Conservation (phyloP, 2,113 vertebrate genomes). For the Tychaedon coryphoeus region DNA sequence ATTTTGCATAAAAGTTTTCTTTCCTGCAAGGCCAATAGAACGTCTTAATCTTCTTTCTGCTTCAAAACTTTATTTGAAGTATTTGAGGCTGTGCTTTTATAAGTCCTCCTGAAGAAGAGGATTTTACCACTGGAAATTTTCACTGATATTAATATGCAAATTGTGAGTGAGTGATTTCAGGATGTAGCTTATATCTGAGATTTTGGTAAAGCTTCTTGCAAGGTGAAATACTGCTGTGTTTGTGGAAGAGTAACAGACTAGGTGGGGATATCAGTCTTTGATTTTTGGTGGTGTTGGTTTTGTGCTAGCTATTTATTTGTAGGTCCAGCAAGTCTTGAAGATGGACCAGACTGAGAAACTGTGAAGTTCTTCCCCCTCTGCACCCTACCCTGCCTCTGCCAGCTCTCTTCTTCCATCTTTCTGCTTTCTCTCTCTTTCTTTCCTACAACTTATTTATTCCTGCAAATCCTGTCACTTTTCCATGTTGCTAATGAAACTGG, state of each 20-base stretch:
- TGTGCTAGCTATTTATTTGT: neutral
- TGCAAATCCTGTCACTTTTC: neutral
- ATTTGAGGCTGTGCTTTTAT: neutral
- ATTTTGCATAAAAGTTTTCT: neutral
- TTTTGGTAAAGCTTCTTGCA: neutral
- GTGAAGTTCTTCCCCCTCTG: neutral
- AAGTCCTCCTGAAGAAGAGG: neutral
- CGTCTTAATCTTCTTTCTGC: neutral
- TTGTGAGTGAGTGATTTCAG: neutral
- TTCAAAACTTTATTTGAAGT: neutral
- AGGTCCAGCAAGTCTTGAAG: neutral
- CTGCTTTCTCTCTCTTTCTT: neutral
- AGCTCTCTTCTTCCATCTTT: neutral
- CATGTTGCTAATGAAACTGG: neutral
- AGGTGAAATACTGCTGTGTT: neutral
- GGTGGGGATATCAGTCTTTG: neutral
- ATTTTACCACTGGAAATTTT: neutral
- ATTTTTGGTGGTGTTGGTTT: neutral
- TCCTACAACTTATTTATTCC: neutral
- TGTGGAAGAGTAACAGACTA: neutral
- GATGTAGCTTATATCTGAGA: neutral
- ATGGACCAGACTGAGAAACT: neutral
- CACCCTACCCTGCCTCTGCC: rapidly evolving
- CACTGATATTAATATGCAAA: neutral
- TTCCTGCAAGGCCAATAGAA: neutral